Evolutionary conservation across 2,797 vertebrate genomes (phyloP), one percentile per base, ranked within the genome.

Genomic region (Sitta carolinensis): DNA sequence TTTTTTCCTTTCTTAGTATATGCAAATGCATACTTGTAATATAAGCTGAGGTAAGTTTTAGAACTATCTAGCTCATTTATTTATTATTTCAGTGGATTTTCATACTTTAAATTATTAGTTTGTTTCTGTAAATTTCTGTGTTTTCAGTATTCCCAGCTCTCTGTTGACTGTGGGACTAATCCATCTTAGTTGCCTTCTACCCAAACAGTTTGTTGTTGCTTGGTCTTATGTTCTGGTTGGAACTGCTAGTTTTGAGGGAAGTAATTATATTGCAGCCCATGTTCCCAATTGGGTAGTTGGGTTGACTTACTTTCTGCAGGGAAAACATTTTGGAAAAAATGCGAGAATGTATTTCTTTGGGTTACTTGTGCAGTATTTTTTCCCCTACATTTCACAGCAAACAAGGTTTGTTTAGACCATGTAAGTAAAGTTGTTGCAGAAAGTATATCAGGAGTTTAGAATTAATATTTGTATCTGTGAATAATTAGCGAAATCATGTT

Each of bases 391-490:
- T 92, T 88, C 59, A 57, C 29, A 50, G 45, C 4, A 63, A 78
- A 54, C 16, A 38, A 78, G 3, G 8, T 92, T 95, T 87, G 12
- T 66, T 62, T 72, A 79, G 29, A 43, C 16, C 16, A 17, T 76
- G 16, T 32, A 59, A 63, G 42, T 51, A 58, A 61, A 73, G 19
- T 82, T 73, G 34, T 45, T 81, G 50, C 52, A 90, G 93, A 51
- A 50, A 67, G 30, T 58, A n/a, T 84, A n/a, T 63, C 50, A 84
- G n/a, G 16, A 86, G 7, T 38, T 94, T 84, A 81, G 69, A 84
- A 90, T 90, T 70, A 93, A 51, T 94, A 91, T 86, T 94, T 93
- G 47, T 6, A 29, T 70, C 61, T 88, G 26, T 63, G 38, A 76
- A 62, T 61, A 85, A 85, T 85, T 55, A 48, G 61, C 70, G 43